Percentiles rank a stretch among this genome's conserved stretches.
phyloP scores from a whole-genome alignment of 2,888 invertebrate species.

The Drosophila pseudotakahashii region DNA sequence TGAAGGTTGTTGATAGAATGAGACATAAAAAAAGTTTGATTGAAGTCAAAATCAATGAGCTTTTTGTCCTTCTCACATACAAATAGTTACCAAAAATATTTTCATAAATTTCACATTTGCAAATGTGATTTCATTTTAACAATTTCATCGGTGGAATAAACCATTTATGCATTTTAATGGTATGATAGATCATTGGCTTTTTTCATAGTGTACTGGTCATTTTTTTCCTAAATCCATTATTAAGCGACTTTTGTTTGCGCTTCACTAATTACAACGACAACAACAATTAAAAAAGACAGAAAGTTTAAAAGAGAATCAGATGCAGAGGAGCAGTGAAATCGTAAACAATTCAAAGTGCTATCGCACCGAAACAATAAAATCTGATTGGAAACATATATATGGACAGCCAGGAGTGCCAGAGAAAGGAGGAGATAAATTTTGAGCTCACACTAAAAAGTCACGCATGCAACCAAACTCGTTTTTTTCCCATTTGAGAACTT shows the following conservation, averaged over 20 bases:
- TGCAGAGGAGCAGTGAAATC: constrained; percentile 36
- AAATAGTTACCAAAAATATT: too few relatives aligned
- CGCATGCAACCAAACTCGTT: constrained; percentile 10
- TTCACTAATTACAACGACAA: constrained; percentile 78
- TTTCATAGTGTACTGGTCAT: not conserved
- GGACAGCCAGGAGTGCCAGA: constrained; percentile 1
- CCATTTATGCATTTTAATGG: too few relatives aligned
- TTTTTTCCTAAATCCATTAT: constrained; percentile 63
- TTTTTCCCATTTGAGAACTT: constrained; percentile 3
- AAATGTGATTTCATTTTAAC: too few relatives aligned
- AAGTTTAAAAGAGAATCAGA: not conserved
- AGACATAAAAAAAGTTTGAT: too few relatives aligned
- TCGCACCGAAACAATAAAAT: constrained; percentile 80
- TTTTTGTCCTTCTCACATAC: too few relatives aligned
- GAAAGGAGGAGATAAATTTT: not conserved
- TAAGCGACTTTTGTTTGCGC: constrained; percentile 80
- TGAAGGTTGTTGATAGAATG: too few relatives aligned
- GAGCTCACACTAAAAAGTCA: constrained; percentile 15
- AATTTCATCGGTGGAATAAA: too few relatives aligned
- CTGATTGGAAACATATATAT: constrained; percentile 77
- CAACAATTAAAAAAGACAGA: constrained; percentile 7
- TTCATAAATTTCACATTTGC: too few relatives aligned
- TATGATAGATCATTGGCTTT: not conserved
- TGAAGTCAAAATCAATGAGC: too few relatives aligned
- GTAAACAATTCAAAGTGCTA: constrained; percentile 66